Percentiles rank a stretch among this genome's conserved stretches.
phyloP scores from a whole-genome alignment of 2,797 vertebrate species.

The Pitangus sulphuratus region DNA sequence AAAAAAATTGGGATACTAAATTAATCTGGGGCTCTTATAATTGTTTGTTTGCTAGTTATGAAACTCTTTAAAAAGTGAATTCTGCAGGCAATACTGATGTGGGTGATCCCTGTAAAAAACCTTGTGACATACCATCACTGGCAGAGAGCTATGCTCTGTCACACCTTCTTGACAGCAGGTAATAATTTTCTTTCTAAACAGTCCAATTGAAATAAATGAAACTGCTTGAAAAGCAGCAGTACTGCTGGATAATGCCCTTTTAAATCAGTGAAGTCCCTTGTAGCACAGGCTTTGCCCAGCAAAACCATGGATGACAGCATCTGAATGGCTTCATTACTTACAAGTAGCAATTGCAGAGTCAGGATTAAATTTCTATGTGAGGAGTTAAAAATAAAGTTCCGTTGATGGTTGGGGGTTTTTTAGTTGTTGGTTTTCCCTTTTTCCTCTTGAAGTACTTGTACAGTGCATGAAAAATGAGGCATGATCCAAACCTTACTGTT shows the following conservation, averaged over 20 bases:
- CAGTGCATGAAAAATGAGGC: neutral
- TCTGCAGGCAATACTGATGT: neutral
- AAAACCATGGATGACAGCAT: neutral
- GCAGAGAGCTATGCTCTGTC: neutral
- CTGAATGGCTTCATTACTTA: neutral
- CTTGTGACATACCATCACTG: neutral
- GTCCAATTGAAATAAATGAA: neutral
- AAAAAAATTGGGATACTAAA: neutral
- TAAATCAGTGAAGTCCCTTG: neutral
- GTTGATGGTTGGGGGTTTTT: fast-evolving
- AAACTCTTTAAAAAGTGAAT: neutral
- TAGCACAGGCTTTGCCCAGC: neutral
- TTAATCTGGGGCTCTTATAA: neutral
- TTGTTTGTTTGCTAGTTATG: neutral
- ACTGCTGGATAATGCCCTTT: neutral
- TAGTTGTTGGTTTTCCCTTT: no score
- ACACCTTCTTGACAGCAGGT: neutral
- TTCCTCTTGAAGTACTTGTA: neutral
- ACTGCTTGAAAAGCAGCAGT: neutral
- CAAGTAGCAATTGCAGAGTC: neutral
- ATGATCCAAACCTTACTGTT: neutral
- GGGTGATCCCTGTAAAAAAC: neutral
- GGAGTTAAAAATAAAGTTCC: neutral
- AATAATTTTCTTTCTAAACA: neutral
- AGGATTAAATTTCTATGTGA: neutral